Conservation (phyloP, 2,113 vertebrate genomes). For the Hystrix brachyura region DNA sequence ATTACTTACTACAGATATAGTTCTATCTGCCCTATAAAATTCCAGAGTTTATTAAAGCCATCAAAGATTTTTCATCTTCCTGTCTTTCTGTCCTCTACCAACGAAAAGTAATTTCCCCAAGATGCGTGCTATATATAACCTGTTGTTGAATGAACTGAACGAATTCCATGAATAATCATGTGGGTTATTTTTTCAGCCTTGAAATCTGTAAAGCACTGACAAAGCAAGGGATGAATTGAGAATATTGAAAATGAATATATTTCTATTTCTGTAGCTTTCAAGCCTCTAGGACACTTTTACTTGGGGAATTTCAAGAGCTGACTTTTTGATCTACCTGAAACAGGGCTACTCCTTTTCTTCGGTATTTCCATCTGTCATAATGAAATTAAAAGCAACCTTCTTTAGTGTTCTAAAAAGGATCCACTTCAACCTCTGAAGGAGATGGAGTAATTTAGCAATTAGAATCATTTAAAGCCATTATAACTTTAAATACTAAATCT, state of each 20-base stretch:
- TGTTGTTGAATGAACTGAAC: background rate
- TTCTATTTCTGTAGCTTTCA: background rate
- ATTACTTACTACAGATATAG: background rate
- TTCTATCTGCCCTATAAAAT: constrained; percentile 21
- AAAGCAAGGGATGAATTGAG: background rate
- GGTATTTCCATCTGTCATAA: background rate
- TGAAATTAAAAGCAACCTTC: background rate
- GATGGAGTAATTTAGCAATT: background rate
- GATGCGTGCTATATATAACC: background rate
- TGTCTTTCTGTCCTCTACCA: background rate
- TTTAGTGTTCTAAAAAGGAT: background rate
- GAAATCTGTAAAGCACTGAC: constrained; percentile 8
- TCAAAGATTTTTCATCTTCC: background rate
- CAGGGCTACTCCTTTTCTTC: background rate
- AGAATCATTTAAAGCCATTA: background rate
- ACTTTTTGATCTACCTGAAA: background rate
- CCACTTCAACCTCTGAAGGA: background rate
- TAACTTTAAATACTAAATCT: background rate
- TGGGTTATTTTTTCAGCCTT: background rate
- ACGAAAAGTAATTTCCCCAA: background rate
- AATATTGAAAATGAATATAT: background rate
- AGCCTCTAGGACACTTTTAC: background rate
- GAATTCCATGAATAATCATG: background rate
- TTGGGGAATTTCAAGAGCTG: constrained; percentile 6
- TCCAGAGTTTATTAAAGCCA: background rate